Conservation (phyloP, 92 coral and sea anemone genomes). For the Porites divaricata region DNA sequence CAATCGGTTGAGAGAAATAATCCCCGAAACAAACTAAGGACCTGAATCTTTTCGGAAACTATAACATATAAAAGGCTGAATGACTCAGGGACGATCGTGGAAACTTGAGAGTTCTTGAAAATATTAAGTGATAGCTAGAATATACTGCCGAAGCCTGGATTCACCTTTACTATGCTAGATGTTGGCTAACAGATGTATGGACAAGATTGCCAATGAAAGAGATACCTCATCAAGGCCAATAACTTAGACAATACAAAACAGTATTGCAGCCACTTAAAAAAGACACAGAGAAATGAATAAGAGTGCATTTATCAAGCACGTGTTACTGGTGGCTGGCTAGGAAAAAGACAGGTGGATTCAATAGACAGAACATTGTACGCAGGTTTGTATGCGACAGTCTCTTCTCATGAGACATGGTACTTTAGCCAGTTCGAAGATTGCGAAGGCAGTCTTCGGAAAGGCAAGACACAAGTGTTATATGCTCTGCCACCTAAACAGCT, state of each 20-base stretch:
- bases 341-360: too few species aligned
- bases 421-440: background rate
- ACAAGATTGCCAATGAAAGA: background rate
- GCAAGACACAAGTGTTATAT: background rate
- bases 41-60: too few species aligned
- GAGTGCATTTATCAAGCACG: slow-evolving; percentile 20
- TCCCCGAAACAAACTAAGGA: too few species aligned
- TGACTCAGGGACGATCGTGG: too few species aligned
- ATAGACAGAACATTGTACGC: too few species aligned
- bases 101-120: too few species aligned
- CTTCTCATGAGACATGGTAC: background rate
- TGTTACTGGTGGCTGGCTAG: slow-evolving; percentile 38
- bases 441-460: background rate
- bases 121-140: too few species aligned
- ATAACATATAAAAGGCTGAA: too few species aligned
- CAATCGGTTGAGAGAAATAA: background rate
- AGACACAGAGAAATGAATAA: slow-evolving; percentile 2
- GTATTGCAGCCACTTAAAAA: background rate
- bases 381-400: too few species aligned
- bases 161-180: background rate
- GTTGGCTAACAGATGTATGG: background rate
- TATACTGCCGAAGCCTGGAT: too few species aligned
- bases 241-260: background rate
- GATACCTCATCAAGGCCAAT: background rate
- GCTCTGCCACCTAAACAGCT: slow-evolving; percentile 17